These are phyloP conservation scores for Onychomys arenicola DNA, from an alignment of 2,797 vertebrate species.

Conservation along the genomic window DNA sequence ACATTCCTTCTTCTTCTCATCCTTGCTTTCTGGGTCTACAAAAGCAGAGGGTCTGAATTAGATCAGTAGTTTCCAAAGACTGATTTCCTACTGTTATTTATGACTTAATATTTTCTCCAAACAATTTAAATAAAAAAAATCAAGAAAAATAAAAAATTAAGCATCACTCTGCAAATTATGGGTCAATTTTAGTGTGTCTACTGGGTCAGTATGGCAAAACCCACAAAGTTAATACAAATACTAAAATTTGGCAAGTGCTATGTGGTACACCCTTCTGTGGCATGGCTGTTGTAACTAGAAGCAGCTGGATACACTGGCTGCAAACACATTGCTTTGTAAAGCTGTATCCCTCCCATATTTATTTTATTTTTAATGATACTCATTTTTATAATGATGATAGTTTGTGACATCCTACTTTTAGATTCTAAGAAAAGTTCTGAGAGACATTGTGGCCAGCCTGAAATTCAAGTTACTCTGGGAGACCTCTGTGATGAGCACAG, in stretches of 20 bases:
- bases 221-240: not conserved
- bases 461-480: not conserved
- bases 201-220: not conserved
- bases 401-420: not conserved
- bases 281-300: not conserved
- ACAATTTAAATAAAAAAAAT: not conserved
- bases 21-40: not conserved
- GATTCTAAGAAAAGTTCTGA: not conserved
- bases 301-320: not conserved
- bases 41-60: not conserved
- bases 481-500: not conserved
- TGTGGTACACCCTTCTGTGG: not conserved
- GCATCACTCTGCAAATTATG: not conserved
- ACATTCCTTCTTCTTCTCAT: not conserved
- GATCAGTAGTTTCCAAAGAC: not conserved
- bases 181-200: not conserved
- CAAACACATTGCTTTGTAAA: constrained; percentile 34
- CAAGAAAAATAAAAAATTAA: not conserved
- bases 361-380: constrained; percentile 57
- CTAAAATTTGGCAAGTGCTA: not conserved
- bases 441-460: not conserved
- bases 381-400: not conserved
- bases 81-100: not conserved
- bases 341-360: not conserved
- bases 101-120: constrained; percentile 53